phyloP scores from a whole-genome alignment of 2,888 invertebrate species.

The Macaria notata region DNA sequence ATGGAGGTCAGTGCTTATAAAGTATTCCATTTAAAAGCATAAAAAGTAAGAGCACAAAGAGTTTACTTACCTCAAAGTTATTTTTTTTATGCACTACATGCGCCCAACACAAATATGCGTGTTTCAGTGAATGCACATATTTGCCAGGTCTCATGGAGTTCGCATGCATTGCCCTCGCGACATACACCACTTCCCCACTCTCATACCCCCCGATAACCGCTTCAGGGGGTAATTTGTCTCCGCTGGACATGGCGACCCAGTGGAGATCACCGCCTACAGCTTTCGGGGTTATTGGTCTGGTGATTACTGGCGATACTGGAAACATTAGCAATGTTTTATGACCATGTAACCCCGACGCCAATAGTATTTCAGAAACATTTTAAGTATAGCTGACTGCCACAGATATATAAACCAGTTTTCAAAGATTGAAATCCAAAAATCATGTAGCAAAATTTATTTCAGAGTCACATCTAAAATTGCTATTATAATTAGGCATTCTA shows the following conservation, averaged over 20 bases:
- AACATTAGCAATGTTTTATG: slow-evolving; percentile 1
- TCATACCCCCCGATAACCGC: slow-evolving; percentile 28
- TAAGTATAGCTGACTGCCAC: no score
- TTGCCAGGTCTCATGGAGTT: slow-evolving; percentile 26
- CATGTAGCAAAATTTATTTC: no score
- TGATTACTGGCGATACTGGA: slow-evolving; percentile 26
- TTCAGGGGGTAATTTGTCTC: slow-evolving; percentile 15
- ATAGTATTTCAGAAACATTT: no score
- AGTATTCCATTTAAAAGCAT: no score
- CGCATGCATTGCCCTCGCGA: slow-evolving; percentile 24
- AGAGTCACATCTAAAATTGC: no score
- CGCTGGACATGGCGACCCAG: slow-evolving; percentile 20
- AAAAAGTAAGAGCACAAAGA: not conserved
- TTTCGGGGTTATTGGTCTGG: slow-evolving; percentile 11
- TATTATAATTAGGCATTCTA: no score
- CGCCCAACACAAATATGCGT: slow-evolving; percentile 17
- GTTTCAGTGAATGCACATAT: slow-evolving; percentile 23
- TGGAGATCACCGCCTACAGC: slow-evolving; percentile 11
- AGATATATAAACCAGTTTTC: no score
- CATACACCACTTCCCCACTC: slow-evolving; percentile 23
- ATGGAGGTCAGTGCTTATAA: no score
- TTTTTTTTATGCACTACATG: slow-evolving; percentile 8
- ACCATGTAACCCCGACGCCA: no score
- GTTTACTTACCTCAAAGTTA: slow-evolving; percentile 25
- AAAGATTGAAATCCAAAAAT: no score